Percentiles rank a stretch among this genome's conserved stretches.
Evolutionary conservation across 2,888 invertebrate species (phyloP).

Genomic region (Diploptera punctata): DNA sequence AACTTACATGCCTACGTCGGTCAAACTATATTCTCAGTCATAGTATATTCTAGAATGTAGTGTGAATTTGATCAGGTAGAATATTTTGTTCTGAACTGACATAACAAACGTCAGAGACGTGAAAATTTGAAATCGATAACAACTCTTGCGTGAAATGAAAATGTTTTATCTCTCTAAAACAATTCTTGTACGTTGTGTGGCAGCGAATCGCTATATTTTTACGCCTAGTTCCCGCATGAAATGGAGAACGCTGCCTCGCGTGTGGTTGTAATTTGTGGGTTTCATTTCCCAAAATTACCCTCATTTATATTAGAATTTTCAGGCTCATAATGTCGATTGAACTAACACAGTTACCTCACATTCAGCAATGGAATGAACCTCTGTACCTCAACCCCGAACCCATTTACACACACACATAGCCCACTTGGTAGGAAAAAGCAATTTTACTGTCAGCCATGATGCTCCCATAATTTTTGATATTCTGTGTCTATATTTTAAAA

Average conservation of each 20-base stretch:
- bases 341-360: too few relatives aligned
- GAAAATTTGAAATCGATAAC: not conserved
- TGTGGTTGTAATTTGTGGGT: slow-evolving; percentile 2
- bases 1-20: too few relatives aligned
- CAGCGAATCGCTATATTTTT: not conserved
- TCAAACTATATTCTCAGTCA: too few relatives aligned
- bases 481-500: too few relatives aligned
- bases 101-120: too few relatives aligned
- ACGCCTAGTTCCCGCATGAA: not conserved
- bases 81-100: too few relatives aligned
- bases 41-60: too few relatives aligned
- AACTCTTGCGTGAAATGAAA: not conserved
- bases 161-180: not conserved
- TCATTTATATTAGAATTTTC: not conserved
- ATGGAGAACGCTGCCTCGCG: not conserved
- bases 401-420: not conserved
- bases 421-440: not conserved
- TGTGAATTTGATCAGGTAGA: too few relatives aligned
- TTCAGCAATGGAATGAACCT: too few relatives aligned
- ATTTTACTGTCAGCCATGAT: not conserved
- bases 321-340: not conserved
- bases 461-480: not conserved
- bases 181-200: not conserved
- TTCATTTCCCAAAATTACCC: not conserved
- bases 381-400: too few relatives aligned